Percentiles rank a stretch among this genome's conserved stretches.
Evolutionary conservation across 2,888 invertebrate species (phyloP).

Genomic region (Metopia argyrocephala): DNA sequence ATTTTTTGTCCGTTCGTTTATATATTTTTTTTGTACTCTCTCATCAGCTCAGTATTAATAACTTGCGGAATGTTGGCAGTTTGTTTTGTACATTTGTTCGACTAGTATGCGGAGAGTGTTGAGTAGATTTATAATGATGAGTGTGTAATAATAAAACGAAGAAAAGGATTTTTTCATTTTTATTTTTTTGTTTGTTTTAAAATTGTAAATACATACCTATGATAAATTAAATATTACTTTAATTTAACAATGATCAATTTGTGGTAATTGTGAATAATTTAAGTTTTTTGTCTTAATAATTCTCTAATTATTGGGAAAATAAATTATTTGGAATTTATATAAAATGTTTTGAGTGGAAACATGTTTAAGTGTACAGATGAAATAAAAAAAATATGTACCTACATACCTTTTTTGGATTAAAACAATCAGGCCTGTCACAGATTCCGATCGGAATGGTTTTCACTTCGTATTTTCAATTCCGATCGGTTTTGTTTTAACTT

Average conservation of each 20-base stretch:
- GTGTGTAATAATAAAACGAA: conserved; percentile 31
- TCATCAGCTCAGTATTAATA: conserved; percentile 30
- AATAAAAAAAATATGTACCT: conserved; percentile 6
- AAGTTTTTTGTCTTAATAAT: conserved; percentile 2
- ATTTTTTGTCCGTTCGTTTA: conserved; percentile 48
- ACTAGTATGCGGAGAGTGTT: conserved; percentile 34
- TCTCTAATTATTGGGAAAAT: too few species aligned
- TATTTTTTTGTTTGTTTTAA: conserved; percentile 15
- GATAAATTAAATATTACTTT: conserved; percentile 43
- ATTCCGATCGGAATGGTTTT: too few species aligned
- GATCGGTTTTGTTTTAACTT: too few species aligned
- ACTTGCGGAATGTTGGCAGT: conserved; percentile 63
- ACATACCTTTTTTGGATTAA: too few species aligned
- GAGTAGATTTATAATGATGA: conserved; percentile 35
- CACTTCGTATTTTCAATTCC: too few species aligned
- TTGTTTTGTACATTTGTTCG: conserved; percentile 53
- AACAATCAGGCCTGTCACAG: too few species aligned
- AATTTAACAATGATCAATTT: conserved; percentile 55
- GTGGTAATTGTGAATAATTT: conserved; percentile 41
- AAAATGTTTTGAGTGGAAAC: background rate
- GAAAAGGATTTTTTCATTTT: conserved; percentile 27
- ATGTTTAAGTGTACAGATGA: background rate
- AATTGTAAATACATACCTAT: conserved; percentile 42
- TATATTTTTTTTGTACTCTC: conserved; percentile 46
- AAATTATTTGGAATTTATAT: background rate